These are phyloP conservation scores for Calliopsis andreniformis DNA, from an alignment of 1,140 invertebrate genomes.

Conservation along the genomic window DNA sequence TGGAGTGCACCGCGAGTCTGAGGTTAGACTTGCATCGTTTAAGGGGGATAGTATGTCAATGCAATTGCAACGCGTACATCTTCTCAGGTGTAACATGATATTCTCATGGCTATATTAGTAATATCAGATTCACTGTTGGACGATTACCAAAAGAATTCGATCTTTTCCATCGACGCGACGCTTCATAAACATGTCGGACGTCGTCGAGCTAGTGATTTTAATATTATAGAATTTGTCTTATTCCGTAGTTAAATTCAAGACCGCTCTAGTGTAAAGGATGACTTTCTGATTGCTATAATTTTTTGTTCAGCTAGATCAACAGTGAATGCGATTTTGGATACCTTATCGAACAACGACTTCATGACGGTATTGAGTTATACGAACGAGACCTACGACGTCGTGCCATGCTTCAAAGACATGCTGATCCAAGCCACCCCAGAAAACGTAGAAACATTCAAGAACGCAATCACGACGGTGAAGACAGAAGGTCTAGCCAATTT, in stretches of 20 bases:
- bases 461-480: constrained; percentile 85
- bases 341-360: constrained; percentile 98
- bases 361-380: constrained; percentile 94
- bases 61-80: background rate
- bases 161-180: no score
- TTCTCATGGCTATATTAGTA: background rate
- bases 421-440: constrained; percentile 96
- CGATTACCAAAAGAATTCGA: background rate
- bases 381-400: constrained; percentile 84
- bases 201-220: no score
- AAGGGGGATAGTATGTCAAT: background rate
- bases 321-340: constrained; percentile 93
- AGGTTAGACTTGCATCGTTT: constrained; percentile 29
- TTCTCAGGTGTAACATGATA: background rate
- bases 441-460: constrained; percentile 90
- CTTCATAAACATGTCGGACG: no score
- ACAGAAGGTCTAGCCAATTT: constrained; percentile 93
- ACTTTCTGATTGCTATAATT: no score
- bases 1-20: constrained; percentile 17
- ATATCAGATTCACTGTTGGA: background rate
- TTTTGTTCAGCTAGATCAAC: constrained; percentile 86
- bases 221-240: no score
- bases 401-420: constrained; percentile 90
- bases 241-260: no score
- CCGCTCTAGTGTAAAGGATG: no score